Evolutionary conservation across 2,113 vertebrate genomes (phyloP).

Genomic region (Chaetodon auriga): DNA sequence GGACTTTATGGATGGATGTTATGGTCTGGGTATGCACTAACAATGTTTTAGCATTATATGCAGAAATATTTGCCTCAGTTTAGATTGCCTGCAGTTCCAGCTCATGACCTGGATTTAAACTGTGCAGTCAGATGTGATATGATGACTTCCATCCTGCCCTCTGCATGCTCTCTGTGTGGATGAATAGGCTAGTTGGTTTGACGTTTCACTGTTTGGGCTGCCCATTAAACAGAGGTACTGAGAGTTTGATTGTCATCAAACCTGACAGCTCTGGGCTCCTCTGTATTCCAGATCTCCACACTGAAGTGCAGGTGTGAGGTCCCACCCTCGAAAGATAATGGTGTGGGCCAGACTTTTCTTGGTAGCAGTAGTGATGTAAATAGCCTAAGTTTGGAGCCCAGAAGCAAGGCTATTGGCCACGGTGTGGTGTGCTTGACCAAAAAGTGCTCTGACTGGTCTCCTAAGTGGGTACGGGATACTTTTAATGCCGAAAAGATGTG

Average conservation of each 20-base stretch:
- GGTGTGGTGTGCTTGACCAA: neutral
- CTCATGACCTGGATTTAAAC: constrained; percentile 10
- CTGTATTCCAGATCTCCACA: constrained; percentile 13
- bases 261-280: constrained; percentile 55
- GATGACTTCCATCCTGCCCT: constrained; percentile 8
- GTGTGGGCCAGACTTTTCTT: too few species aligned
- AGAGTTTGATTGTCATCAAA: constrained; percentile 22
- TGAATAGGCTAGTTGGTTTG: constrained; percentile 4
- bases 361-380: neutral
- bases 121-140: constrained; percentile 26
- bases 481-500: neutral
- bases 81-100: constrained; percentile 3
- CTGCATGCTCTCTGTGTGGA: constrained; percentile 8
- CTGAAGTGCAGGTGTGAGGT: constrained; percentile 25
- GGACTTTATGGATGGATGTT: neutral
- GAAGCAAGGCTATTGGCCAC: neutral
- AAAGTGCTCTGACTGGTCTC: neutral
- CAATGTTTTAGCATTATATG: neutral
- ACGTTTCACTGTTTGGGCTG: constrained; percentile 23
- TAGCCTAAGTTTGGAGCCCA: neutral
- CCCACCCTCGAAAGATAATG: neutral
- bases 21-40: neutral
- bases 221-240: constrained; percentile 32
- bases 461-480: too few species aligned
- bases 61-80: neutral